Evolutionary conservation across 2,113 vertebrate genomes (phyloP).

Genomic region (Cinclus cinclus): DNA sequence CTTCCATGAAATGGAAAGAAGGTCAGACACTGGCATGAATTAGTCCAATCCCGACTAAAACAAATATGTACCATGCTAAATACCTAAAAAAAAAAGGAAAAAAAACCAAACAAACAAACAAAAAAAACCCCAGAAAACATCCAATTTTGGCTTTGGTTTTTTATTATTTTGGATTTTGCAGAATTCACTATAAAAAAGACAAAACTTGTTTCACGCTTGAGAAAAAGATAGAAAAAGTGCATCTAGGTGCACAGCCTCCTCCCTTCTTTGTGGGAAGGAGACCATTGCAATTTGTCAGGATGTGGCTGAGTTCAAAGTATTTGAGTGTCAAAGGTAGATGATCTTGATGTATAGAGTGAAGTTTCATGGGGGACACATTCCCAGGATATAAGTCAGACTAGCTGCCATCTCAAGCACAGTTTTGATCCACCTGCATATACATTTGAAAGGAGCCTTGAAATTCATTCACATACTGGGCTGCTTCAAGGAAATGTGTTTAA

Average conservation of each 20-base stretch:
- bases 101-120: no score
- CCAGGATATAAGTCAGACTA: not conserved
- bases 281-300: not conserved
- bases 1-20: not conserved
- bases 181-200: not conserved
- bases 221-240: not conserved
- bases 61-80: not conserved
- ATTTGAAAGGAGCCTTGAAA: conserved; percentile 18
- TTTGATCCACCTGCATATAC: not conserved
- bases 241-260: not conserved
- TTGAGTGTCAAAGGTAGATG: not conserved
- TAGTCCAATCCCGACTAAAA: not conserved
- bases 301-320: not conserved
- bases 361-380: conserved; percentile 1
- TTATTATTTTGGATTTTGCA: not conserved
- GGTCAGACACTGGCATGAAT: not conserved
- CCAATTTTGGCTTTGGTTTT: not conserved
- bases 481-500: conserved; percentile 18
- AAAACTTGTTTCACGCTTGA: not conserved
- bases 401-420: not conserved
- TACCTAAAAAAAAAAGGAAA: rapidly evolving
- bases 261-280: not conserved
- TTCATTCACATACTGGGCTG: not conserved
- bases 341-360: conserved; percentile 5
- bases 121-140: rapidly evolving